phyloP scores from a whole-genome alignment of 1,140 invertebrate genomes.

The Onthophagus taurus region DNA sequence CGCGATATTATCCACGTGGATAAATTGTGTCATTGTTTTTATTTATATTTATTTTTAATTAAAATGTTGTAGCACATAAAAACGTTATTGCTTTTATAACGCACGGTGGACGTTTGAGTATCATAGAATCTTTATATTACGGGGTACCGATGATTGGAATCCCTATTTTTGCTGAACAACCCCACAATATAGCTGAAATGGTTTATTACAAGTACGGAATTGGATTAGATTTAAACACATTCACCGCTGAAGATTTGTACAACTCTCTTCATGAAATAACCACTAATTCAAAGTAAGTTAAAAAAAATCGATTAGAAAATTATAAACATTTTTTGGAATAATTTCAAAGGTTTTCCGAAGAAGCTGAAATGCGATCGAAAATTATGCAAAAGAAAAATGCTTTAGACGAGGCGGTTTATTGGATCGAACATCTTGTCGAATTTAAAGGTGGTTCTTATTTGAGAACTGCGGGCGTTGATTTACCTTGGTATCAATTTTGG shows the following conservation, averaged over 20 bases:
- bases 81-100: slow-evolving; percentile 38
- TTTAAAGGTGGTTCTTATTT: slow-evolving; percentile 43
- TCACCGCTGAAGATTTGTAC: slow-evolving; percentile 6
- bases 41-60: no score
- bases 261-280: slow-evolving; percentile 11
- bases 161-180: slow-evolving; percentile 32
- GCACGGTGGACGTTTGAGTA: slow-evolving; percentile 41
- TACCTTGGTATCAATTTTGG: slow-evolving; percentile 38
- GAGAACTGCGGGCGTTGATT: slow-evolving; percentile 35
- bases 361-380: slow-evolving; percentile 8
- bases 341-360: slow-evolving; percentile 14
- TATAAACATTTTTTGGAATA: slow-evolving; percentile 8
- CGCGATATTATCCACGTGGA: no score
- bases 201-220: slow-evolving; percentile 19
- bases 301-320: not conserved
- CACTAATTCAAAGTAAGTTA: slow-evolving; percentile 14
- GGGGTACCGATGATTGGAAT: slow-evolving; percentile 41
- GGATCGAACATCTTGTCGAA: no score
- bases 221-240: slow-evolving; percentile 17
- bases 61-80: slow-evolving; percentile 29
- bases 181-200: slow-evolving; percentile 20
- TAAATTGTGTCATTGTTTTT: no score
- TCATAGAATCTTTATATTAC: slow-evolving; percentile 38
- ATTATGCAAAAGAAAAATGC: slow-evolving; percentile 4
- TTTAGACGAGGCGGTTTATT: slow-evolving; percentile 6